A percentile compares a stretch with the other conserved stretches of the same genome.
Conservation (phyloP, 2,797 vertebrate species). For the Numenius phaeopus region DNA sequence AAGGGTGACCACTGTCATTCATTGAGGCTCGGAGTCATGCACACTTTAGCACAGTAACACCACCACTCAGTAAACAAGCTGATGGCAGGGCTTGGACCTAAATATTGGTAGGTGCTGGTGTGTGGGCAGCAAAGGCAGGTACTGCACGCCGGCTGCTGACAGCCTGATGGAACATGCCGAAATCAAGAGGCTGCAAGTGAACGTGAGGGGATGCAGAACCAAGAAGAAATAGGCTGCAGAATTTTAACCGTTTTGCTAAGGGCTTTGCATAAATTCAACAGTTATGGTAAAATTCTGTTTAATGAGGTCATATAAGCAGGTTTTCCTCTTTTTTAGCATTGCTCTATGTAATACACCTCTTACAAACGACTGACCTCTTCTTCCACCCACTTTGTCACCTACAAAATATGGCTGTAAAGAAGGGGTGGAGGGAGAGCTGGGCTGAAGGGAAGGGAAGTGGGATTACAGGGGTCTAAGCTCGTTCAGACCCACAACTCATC, state of each 20-base stretch:
- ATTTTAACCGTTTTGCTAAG: background rate
- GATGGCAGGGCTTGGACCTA: background rate
- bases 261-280: background rate
- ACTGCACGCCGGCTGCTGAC: background rate
- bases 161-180: background rate
- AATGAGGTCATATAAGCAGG: background rate
- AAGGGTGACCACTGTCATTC: background rate
- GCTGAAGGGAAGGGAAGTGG: background rate
- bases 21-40: background rate
- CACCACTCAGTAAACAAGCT: background rate
- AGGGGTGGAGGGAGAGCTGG: fast-evolving
- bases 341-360: background rate
- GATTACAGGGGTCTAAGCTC: background rate
- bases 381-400: background rate
- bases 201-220: background rate
- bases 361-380: background rate
- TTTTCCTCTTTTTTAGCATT: background rate
- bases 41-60: background rate
- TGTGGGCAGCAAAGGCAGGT: background rate
- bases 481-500: background rate
- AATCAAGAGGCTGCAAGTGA: background rate
- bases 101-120: background rate
- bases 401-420: background rate
- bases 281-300: background rate
- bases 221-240: background rate